Conservation (phyloP, 2,113 vertebrate genomes). For the Neodontobutis hainanensis region DNA sequence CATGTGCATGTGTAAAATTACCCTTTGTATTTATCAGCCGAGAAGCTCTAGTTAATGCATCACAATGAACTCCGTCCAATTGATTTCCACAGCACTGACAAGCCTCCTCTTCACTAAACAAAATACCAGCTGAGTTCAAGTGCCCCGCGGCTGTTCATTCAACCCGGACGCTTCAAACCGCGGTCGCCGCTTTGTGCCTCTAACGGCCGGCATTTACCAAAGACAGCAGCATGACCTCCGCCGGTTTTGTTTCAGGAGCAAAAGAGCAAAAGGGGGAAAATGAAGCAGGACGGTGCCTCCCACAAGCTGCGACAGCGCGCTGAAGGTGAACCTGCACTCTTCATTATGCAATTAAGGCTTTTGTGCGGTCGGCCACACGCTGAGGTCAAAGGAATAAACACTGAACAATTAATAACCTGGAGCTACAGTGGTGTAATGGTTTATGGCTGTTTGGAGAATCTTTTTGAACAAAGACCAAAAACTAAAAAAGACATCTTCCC, state of each 20-base stretch:
- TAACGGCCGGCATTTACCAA: slow-evolving; percentile 1
- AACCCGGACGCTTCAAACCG: not conserved
- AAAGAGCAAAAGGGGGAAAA: not conserved
- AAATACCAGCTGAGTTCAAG: not conserved
- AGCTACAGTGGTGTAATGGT: no score
- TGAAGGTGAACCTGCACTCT: no score
- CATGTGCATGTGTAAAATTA: no score
- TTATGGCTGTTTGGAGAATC: no score
- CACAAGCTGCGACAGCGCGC: no score
- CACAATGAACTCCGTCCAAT: not conserved
- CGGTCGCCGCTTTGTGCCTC: not conserved
- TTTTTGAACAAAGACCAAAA: no score
- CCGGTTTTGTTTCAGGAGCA: not conserved
- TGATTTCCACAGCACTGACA: not conserved
- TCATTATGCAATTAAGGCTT: not conserved
- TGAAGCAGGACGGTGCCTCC: no score
- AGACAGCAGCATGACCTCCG: not conserved
- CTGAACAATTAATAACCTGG: no score
- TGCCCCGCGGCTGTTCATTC: not conserved
- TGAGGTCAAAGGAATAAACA: not conserved
- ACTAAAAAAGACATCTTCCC: no score
- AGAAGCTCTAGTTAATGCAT: no score
- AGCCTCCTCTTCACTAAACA: not conserved
- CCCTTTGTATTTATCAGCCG: no score
- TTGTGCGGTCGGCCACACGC: not conserved